These are phyloP conservation scores for Drosophila nr. medialis DNA, from an alignment of 2,888 invertebrate genomes.

Conservation along the genomic window DNA sequence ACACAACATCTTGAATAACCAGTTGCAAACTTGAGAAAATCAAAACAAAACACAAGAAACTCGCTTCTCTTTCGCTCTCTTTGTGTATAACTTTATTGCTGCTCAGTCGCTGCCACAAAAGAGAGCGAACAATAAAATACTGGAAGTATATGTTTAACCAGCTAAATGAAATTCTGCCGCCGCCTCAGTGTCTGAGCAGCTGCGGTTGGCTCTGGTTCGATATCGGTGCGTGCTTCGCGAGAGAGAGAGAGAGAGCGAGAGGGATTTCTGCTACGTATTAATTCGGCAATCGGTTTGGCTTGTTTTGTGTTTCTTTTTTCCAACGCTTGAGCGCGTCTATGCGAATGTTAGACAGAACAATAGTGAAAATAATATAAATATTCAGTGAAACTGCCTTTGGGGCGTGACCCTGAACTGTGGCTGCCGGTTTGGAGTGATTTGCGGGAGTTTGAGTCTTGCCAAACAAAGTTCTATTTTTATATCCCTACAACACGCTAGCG, in stretches of 20 bases:
- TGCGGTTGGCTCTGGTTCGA: slow-evolving; percentile 47
- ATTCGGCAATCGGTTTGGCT: slow-evolving; percentile 34
- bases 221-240: slow-evolving; percentile 6
- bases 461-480: slow-evolving; percentile 43
- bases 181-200: slow-evolving; percentile 70
- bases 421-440: background rate
- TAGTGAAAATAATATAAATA: slow-evolving; percentile 54
- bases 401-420: slow-evolving; percentile 51
- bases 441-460: slow-evolving; percentile 19
- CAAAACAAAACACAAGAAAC: slow-evolving; percentile 75
- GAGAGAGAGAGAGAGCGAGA: background rate
- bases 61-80: slow-evolving; percentile 2
- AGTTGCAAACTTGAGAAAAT: slow-evolving; percentile 65
- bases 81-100: background rate
- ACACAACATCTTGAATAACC: slow-evolving; percentile 58
- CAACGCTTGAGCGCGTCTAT: slow-evolving; percentile 47
- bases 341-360: slow-evolving; percentile 49
- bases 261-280: slow-evolving; percentile 1
- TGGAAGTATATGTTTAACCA: slow-evolving; percentile 57
- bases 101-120: slow-evolving; percentile 5
- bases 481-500: slow-evolving; percentile 17
- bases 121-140: slow-evolving; percentile 35
- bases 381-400: slow-evolving; percentile 34
- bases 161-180: slow-evolving; percentile 33
- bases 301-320: slow-evolving; percentile 6